Evolutionary conservation across 2,888 invertebrate species (phyloP), one percentile per base, ranked within the genome.

Genomic region (Hirudinaria manillensis): DNA sequence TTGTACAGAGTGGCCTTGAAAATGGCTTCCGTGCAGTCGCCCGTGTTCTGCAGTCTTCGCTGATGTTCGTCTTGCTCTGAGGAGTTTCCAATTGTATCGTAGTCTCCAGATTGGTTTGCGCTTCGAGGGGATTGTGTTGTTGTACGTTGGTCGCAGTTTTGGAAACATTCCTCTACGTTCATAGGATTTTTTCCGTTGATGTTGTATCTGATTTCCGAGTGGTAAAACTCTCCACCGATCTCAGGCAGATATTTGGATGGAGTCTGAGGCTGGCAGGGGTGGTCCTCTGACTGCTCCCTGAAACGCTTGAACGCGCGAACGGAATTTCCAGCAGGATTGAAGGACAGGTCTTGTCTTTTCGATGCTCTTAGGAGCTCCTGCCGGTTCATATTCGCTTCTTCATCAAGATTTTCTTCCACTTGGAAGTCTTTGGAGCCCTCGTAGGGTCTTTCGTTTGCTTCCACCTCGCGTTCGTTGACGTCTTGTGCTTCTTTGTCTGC

Each of bases 1-100:
- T 19, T 61, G 61, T 61, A 61, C 61, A 61, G 61, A 19, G 61
- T 61, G 19, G 61, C 61, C 13, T 61, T 61, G 61, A 61, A 61
- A 29, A 61, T 61, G 24, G 29, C 61, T 19, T 61, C 61, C 2
- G 61, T 27, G 61, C 61, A 61, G 13, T 61, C 61, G 61, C 61
- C n/a, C 13, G 61, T 16, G 61, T 61, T 61, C 13, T 29, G 24
- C 6, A 10, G 6, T 24, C 61, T 61, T 16, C 24, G 2, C 4
- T 61, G 61, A n/a, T 16, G 24, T 16, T 27, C 24, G 10, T 61
- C 61, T 3, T 24, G 29, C 6, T 61, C 61, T 7, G 61, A 16
- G 21, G 61, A 61, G n/a, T 29, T 4, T 61, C 24, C 61, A 61
- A n/a, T 10, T 45, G 45, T 10, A 7, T 45, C 45, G 16, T 6